Conservation (phyloP, 2,797 vertebrate genomes). For the Argentina silus region DNA sequence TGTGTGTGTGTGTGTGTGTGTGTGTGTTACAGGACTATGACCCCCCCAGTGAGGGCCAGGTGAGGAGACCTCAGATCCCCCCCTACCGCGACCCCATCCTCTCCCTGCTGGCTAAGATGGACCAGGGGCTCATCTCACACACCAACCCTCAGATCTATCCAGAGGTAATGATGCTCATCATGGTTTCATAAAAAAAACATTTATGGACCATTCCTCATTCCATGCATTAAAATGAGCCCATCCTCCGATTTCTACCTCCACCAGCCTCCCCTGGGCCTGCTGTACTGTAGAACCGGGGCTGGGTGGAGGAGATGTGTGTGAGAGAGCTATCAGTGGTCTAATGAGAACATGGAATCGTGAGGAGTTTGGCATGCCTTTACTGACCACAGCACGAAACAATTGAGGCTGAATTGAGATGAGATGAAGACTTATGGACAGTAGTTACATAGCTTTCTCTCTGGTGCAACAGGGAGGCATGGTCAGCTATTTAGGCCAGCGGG, state of each 20-base stretch:
- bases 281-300: constrained; percentile 17
- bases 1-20: no score
- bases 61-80: constrained; percentile 66
- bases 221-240: no score
- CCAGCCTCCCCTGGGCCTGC: no score
- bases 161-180: constrained; percentile 28
- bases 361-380: constrained; percentile 1
- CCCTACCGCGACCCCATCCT: constrained; percentile 70
- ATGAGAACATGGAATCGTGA: constrained; percentile 48
- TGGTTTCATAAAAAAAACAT: no score
- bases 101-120: constrained; percentile 79
- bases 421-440: not conserved
- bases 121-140: constrained; percentile 58
- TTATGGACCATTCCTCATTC: no score
- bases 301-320: constrained; percentile 20
- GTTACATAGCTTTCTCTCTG: not conserved
- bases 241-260: no score
- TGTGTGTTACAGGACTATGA: constrained; percentile 82
- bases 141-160: constrained; percentile 26
- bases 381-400: not conserved
- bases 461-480: not conserved
- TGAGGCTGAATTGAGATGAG: not conserved
- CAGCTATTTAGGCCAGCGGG: not conserved
- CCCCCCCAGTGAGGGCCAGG: constrained; percentile 87
- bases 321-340: constrained; percentile 41